A percentile compares a stretch with the other conserved stretches of the same genome.
Conservation (phyloP, 1,140 invertebrate genomes). For the Bombus ignitus region DNA sequence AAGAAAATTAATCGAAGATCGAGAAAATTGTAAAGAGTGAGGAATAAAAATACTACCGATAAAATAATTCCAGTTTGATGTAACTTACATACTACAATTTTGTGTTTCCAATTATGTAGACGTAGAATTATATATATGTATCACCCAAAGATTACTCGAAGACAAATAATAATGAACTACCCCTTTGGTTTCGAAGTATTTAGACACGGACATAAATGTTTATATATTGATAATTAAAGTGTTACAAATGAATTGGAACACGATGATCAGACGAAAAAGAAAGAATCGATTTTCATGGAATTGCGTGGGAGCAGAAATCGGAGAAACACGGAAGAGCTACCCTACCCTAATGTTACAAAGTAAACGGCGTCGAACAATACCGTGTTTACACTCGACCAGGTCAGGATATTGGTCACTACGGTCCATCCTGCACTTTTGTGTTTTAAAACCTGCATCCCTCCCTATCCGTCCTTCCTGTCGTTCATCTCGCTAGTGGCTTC, state of each 20-base stretch:
- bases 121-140: too few species aligned
- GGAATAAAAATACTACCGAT: too few species aligned
- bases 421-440: constrained; percentile 67
- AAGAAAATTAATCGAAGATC: not conserved
- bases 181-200: not conserved
- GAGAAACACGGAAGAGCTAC: constrained; percentile 46
- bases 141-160: not conserved
- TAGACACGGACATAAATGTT: not conserved
- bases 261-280: not conserved
- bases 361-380: constrained; percentile 70
- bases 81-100: not conserved
- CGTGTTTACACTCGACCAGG: constrained; percentile 74
- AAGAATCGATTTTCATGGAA: constrained; percentile 27
- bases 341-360: constrained; percentile 70
- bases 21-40: not conserved
- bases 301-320: constrained; percentile 56
- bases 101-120: too few species aligned
- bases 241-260: too few species aligned
- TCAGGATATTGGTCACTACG: constrained; percentile 75
- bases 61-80: not conserved
- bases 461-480: constrained; percentile 15
- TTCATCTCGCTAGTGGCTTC: constrained; percentile 54
- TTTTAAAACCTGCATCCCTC: constrained; percentile 67
- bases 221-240: too few species aligned
- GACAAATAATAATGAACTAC: not conserved